These are phyloP conservation scores for Lepidothrix coronata DNA, from an alignment of 2,113 vertebrate genomes.

Conservation along the genomic window DNA sequence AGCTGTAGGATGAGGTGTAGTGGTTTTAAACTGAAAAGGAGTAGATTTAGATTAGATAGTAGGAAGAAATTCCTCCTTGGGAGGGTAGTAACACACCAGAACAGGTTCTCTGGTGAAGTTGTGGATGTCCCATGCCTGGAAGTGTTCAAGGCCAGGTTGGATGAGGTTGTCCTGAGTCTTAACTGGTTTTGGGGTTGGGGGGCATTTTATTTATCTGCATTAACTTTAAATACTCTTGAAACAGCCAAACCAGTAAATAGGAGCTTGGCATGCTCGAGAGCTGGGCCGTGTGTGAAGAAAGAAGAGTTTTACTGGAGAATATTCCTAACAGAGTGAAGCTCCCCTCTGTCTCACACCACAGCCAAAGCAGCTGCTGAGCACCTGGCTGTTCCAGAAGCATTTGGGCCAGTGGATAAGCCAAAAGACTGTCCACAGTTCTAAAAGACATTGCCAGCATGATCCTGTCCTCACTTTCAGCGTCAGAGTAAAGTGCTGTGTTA, in stretches of 20 bases:
- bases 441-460: neutral
- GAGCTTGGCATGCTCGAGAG: neutral
- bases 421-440: neutral
- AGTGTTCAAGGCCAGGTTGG: neutral
- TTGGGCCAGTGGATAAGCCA: neutral
- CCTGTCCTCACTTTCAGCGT: neutral
- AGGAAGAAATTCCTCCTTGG: neutral
- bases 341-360: neutral
- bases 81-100: neutral
- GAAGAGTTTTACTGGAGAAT: neutral
- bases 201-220: neutral
- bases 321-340: neutral
- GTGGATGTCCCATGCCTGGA: neutral
- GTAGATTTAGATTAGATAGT: neutral
- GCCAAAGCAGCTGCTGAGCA: neutral
- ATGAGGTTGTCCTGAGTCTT: neutral
- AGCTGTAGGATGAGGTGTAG: neutral
- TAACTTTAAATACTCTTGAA: neutral
- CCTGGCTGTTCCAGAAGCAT: neutral
- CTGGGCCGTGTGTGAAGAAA: neutral
- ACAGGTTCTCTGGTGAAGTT: accelerated
- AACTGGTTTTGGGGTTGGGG: neutral
- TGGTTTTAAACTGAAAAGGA: neutral
- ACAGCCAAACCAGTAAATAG: neutral
- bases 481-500: neutral